Percentiles rank a stretch among this genome's conserved stretches.
Evolutionary conservation across 2,888 invertebrate genomes (phyloP).

Genomic region (Asteroscopus sphinx): DNA sequence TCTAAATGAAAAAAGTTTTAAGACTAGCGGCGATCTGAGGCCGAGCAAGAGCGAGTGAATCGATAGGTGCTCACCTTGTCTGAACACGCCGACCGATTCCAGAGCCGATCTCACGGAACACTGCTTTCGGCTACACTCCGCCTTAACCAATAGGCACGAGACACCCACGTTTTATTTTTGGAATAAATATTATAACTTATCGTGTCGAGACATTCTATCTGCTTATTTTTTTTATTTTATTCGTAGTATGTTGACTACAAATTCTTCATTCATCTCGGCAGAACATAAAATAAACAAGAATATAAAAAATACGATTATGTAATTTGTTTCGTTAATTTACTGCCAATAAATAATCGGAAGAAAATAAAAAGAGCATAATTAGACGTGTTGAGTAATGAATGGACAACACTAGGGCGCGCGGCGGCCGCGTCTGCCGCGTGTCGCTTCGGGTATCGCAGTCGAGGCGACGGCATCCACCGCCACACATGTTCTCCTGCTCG

Average conservation of each 20-base stretch:
- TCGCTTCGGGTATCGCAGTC: too few relatives aligned
- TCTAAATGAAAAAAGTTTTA: slow-evolving; percentile 22
- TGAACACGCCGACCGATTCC: slow-evolving; percentile 57
- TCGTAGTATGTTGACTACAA: not conserved
- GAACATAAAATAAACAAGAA: not conserved
- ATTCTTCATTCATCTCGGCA: not conserved
- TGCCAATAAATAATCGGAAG: slow-evolving; percentile 2
- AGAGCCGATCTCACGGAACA: slow-evolving; percentile 75
- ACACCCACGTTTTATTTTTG: slow-evolving; percentile 23
- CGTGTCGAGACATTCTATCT: not conserved
- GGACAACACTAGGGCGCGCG: slow-evolving; percentile 40
- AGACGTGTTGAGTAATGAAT: slow-evolving; percentile 25
- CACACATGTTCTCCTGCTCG: slow-evolving; percentile 67
- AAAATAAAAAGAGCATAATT: slow-evolving; percentile 29
- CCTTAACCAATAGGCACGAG: slow-evolving; percentile 52
- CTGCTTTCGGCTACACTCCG: slow-evolving; percentile 67
- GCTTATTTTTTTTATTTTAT: not conserved
- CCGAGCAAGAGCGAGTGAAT: slow-evolving; percentile 52
- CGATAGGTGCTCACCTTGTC: slow-evolving; percentile 61
- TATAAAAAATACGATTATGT: not conserved
- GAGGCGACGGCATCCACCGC: slow-evolving; percentile 33
- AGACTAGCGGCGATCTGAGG: slow-evolving; percentile 15
- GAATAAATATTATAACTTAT: not conserved
- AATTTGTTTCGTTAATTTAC: slow-evolving; percentile 16
- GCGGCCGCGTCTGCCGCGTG: slow-evolving; percentile 17